Conservation (phyloP, 2,113 vertebrate genomes). For the Epinephelus lanceolatus region DNA sequence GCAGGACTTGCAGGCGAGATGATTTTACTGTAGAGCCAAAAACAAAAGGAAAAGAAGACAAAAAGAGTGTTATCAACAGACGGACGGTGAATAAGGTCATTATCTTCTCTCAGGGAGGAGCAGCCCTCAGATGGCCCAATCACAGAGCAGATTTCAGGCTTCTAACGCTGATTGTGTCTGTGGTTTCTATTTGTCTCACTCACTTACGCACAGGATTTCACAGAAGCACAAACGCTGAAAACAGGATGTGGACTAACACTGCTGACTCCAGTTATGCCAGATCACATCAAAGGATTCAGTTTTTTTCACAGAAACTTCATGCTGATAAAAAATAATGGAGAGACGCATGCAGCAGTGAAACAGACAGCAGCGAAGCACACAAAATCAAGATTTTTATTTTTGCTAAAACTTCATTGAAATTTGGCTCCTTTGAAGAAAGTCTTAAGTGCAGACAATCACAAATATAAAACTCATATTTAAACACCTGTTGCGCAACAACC, state of each 20-base stretch:
- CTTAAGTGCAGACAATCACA: too few species aligned
- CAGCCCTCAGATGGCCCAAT: neutral
- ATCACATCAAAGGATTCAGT: neutral
- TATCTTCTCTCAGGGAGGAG: too few species aligned
- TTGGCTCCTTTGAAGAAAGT: too few species aligned
- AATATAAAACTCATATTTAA: too few species aligned
- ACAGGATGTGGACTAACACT: constrained; percentile 47
- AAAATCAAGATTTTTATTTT: neutral
- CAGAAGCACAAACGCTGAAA: neutral
- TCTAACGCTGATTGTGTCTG: neutral
- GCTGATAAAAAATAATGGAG: neutral
- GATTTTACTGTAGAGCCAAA: neutral
- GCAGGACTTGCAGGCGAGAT: neutral
- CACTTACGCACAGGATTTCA: neutral
- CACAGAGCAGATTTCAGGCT: neutral
- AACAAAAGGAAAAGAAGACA: neutral
- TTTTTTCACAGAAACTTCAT: neutral
- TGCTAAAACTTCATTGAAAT: neutral
- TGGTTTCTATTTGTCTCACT: neutral
- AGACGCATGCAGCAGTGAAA: fast-evolving
- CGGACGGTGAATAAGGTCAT: neutral
- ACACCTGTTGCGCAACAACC: too few species aligned
- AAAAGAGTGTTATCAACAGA: neutral
- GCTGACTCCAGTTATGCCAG: neutral
- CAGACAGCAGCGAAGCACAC: neutral